Evolutionary conservation across 1,140 invertebrate genomes (phyloP).

Genomic region (Hetaerina americana): DNA sequence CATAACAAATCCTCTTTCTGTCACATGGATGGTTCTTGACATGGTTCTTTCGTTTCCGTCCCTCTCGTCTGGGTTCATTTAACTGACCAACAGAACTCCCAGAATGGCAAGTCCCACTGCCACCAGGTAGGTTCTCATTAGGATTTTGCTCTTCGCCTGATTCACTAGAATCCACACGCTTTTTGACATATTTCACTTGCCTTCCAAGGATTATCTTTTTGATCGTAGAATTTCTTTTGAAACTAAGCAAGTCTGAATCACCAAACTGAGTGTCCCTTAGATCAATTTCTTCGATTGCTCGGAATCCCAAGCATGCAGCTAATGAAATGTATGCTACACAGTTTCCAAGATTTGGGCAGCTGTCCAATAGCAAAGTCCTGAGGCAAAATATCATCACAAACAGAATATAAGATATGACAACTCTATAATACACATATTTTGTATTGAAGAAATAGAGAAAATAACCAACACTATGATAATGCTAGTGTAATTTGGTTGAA

Average conservation of each 20-base stretch:
- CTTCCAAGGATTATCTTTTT: slow-evolving; percentile 16
- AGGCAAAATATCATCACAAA: too few species aligned
- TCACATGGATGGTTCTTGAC: background rate
- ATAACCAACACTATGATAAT: too few species aligned
- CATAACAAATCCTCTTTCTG: background rate
- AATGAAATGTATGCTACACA: slow-evolving; percentile 61
- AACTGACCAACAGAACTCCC: background rate
- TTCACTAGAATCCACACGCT: background rate
- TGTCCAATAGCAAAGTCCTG: slow-evolving; percentile 27
- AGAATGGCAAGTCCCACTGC: background rate
- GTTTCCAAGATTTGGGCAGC: slow-evolving; percentile 47
- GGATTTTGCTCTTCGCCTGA: too few species aligned
- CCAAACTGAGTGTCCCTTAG: slow-evolving; percentile 47
- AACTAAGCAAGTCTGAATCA: slow-evolving; percentile 51
- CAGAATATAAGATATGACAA: too few species aligned
- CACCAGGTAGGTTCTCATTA: background rate
- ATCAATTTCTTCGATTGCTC: slow-evolving; percentile 48
- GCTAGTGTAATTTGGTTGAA: too few species aligned
- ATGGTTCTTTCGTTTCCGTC: background rate
- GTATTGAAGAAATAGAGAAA: too few species aligned
- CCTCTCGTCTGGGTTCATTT: background rate
- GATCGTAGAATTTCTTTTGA: slow-evolving; percentile 44
- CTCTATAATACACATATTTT: too few species aligned
- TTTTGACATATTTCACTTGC: too few species aligned
- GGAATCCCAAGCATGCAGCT: slow-evolving; percentile 56